These are phyloP conservation scores for Cyanistes caeruleus DNA, from an alignment of 2,113 vertebrate genomes.

Conservation along the genomic window DNA sequence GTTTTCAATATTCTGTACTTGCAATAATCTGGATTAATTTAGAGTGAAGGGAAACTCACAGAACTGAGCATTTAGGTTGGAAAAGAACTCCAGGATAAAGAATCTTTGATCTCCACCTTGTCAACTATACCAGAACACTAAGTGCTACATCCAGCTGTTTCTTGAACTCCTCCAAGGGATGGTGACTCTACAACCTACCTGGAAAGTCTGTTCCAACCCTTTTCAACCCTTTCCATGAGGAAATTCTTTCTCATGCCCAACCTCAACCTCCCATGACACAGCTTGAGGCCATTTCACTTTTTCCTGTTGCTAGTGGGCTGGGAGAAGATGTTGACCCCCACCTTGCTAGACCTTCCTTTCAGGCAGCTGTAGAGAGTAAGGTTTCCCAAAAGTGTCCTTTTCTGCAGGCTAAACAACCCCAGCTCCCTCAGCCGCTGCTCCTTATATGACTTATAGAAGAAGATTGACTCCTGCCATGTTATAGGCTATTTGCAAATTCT, in stretches of 20 bases:
- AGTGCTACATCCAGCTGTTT: neutral
- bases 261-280: neutral
- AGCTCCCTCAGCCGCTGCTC: neutral
- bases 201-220: neutral
- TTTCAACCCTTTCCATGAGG: neutral
- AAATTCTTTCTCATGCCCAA: neutral
- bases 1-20: neutral
- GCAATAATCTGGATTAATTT: neutral
- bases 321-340: accelerated
- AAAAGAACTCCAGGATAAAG: neutral
- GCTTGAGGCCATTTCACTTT: too few species aligned
- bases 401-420: neutral
- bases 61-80: accelerated
- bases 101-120: neutral
- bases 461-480: neutral
- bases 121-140: neutral
- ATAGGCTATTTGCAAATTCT: neutral
- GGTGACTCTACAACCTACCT: accelerated
- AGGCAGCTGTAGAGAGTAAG: accelerated
- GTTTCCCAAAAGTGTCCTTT: neutral
- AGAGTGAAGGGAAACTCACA: neutral
- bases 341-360: neutral
- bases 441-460: neutral
- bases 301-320: neutral
- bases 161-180: neutral